Conservation (phyloP, 2,797 vertebrate genomes). For the Chromis chromis region DNA sequence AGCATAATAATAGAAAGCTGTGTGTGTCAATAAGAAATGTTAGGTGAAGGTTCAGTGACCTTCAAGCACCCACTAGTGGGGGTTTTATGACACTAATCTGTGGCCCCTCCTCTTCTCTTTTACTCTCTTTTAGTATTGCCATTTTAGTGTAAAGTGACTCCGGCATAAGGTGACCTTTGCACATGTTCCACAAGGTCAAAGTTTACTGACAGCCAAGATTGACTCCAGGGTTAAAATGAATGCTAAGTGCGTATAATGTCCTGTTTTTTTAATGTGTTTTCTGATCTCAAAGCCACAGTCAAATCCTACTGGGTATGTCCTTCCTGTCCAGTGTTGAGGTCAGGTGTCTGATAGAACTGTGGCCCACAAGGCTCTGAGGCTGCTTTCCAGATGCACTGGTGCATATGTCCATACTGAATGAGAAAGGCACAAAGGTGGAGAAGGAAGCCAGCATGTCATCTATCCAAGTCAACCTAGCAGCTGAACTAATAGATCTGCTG, state of each 20-base stretch:
- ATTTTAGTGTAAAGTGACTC: too few relatives aligned
- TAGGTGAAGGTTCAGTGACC: too few relatives aligned
- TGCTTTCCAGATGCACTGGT: conserved; percentile 36
- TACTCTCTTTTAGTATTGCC: too few relatives aligned
- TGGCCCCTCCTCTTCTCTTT: too few relatives aligned
- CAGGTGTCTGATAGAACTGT: conserved; percentile 10
- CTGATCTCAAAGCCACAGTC: conserved; percentile 3
- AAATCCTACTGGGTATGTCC: conserved; percentile 4
- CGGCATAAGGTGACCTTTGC: too few relatives aligned
- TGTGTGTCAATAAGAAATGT: too few relatives aligned
- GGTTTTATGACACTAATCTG: too few relatives aligned
- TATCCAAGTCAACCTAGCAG: conserved; percentile 55
- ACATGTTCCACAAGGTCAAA: too few relatives aligned
- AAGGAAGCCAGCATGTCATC: conserved; percentile 52
- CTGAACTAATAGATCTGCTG: conserved; percentile 75
- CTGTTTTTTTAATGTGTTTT: background rate
- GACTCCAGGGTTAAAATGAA: background rate
- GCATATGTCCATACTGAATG: conserved; percentile 29
- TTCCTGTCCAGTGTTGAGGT: conserved; percentile 29
- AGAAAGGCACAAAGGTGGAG: conserved; percentile 42
- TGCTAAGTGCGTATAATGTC: background rate
- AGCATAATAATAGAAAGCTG: too few relatives aligned
- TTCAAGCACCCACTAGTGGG: too few relatives aligned
- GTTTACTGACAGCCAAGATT: conserved; percentile 7
- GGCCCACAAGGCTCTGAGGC: background rate